Base-by-base conservation (phyloP, 1,140 invertebrate species). In the Scaptomyza graminum region DNA sequence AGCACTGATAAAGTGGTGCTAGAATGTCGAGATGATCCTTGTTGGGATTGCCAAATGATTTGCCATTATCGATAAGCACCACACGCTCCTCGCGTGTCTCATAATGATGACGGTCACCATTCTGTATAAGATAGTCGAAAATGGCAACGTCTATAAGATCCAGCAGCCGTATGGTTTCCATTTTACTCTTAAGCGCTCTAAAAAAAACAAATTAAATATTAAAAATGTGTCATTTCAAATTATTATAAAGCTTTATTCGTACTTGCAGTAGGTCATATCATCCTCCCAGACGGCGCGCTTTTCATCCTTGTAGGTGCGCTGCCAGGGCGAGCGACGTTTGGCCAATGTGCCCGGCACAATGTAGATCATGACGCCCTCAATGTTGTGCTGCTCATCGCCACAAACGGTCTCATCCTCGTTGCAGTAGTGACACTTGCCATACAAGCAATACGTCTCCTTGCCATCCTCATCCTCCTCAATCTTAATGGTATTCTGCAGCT, bases 121-220 rank as follows among this genome's bases (percentile, higher is more conserved):
- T 99, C 91, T 97, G 97, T 90, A 98, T 96, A 1, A 99, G 92
- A 92, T 97, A 99, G 92, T 99, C 98, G 91, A 99, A 98, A 70
- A 98, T 95, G 1, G 96, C 93, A 12, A 95, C 94, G 92, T 98
- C 97, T 57, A 98, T 94, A 41, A 99, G 93, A 92, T 99, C 97
- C 51, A 98, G 92, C 25, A 99, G 92, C 47, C 95, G 93, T 69
- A 93, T 94, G 28, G 92, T 93, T 57, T 92, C 92, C 56, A 94
- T 75, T 76, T 93, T 93, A 44, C 89, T 92, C 62, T 92, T 93
- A 0, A 95, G 89, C 69, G 92, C 83, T 60, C 94, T 94, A 76
- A 59, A 59, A 59, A 71, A 59, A 69, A 63, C 18, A 44, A 16
- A 22, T 34, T n/a, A n/a, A n/a, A 37, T 5, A 5, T 41, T 12